These are phyloP conservation scores for Chloebia gouldiae DNA, from an alignment of 2,113 vertebrate species.

Conservation along the genomic window DNA sequence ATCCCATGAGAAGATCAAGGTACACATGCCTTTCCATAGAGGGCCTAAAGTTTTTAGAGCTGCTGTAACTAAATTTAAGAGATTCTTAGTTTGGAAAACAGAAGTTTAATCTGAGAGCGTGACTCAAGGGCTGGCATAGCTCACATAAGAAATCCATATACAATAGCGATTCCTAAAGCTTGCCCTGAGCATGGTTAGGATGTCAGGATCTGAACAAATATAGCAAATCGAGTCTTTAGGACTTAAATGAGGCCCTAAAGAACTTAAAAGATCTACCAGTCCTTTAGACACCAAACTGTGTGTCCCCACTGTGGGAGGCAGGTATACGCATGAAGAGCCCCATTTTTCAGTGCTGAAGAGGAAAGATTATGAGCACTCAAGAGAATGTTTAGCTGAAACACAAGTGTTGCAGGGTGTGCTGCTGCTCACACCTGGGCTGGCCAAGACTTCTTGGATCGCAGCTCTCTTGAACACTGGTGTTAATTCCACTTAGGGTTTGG, in stretches of 20 bases:
- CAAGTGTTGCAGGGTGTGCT: background rate
- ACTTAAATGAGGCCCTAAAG: background rate
- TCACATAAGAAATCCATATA: background rate
- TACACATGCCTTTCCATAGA: background rate
- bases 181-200: background rate
- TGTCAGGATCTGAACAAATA: fast-evolving
- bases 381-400: background rate
- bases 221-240: background rate
- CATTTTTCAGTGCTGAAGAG: fast-evolving
- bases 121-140: background rate
- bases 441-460: background rate
- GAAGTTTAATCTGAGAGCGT: background rate
- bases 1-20: background rate
- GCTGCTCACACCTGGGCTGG: background rate
- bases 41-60: background rate
- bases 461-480: background rate
- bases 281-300: background rate
- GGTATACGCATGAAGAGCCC: background rate
- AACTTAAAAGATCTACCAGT: background rate
- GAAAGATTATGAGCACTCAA: background rate
- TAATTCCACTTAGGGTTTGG: background rate
- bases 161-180: background rate
- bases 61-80: background rate
- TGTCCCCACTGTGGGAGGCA: background rate
- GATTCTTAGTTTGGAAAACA: background rate